phyloP scores from a whole-genome alignment of 2,797 vertebrate genomes.

The Harpagifer antarcticus region DNA sequence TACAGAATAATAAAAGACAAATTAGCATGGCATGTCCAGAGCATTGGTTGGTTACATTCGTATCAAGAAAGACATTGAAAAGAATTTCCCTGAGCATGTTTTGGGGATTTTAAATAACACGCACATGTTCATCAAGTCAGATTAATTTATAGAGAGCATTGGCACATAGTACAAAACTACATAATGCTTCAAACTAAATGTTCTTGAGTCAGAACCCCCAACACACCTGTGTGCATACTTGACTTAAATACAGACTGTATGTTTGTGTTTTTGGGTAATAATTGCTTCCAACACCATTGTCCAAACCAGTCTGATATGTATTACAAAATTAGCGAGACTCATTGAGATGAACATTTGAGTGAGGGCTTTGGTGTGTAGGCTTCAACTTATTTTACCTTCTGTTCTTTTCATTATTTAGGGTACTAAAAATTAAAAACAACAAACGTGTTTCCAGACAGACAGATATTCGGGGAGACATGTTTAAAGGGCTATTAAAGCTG shows the following conservation, averaged over 20 bases:
- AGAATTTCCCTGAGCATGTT: not conserved
- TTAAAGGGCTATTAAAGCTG: not conserved
- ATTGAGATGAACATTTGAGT: not conserved
- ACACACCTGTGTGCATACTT: not conserved
- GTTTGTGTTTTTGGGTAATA: not conserved
- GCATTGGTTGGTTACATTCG: not conserved
- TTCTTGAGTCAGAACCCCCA: not conserved
- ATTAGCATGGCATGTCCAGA: not conserved
- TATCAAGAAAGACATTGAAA: not conserved
- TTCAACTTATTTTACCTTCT: conserved; percentile 12
- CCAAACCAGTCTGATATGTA: not conserved
- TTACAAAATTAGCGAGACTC: not conserved
- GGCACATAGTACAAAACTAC: not conserved
- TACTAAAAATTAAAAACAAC: conserved; percentile 6
- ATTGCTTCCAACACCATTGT: not conserved
- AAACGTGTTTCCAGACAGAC: conserved; percentile 9
- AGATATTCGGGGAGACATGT: not conserved
- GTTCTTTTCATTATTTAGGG: not conserved
- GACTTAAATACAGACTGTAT: not conserved
- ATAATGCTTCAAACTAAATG: not conserved
- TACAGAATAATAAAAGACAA: not conserved
- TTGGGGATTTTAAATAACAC: not conserved
- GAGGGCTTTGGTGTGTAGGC: not conserved
- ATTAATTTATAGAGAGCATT: not conserved
- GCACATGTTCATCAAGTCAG: not conserved